These are phyloP conservation scores for Chaetophractus vellerosus DNA, from an alignment of 2,797 vertebrate genomes.

Conservation along the genomic window DNA sequence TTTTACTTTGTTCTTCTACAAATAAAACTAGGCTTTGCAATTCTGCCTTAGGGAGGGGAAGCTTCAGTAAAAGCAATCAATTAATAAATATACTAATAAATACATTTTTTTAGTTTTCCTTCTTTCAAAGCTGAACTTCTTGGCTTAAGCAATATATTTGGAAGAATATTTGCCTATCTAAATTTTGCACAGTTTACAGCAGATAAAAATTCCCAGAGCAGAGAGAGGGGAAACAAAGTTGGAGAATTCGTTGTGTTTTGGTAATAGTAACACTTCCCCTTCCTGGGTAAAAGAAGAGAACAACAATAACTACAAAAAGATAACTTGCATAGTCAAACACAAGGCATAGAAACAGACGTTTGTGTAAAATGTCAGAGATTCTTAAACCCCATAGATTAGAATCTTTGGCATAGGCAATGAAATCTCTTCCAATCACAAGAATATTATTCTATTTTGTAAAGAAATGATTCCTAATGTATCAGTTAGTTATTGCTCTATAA, in stretches of 20 bases:
- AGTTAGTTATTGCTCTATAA: background rate
- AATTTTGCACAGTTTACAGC: background rate
- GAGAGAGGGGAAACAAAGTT: background rate
- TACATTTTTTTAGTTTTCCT: background rate
- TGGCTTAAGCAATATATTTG: background rate
- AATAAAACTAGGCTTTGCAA: too few species aligned
- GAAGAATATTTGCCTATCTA: background rate
- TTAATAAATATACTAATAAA: background rate
- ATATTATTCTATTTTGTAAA: background rate
- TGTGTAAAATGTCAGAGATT: background rate
- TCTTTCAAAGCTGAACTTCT: conserved; percentile 39
- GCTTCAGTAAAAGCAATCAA: background rate
- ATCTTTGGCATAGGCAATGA: background rate
- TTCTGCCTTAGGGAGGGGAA: background rate
- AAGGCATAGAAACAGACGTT: background rate
- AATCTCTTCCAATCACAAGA: background rate
- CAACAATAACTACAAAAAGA: background rate
- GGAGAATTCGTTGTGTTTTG: background rate
- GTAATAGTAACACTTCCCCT: background rate
- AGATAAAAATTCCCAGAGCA: conserved; percentile 19
- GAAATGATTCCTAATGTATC: background rate
- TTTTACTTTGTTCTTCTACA: conserved; percentile 22
- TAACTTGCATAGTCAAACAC: background rate
- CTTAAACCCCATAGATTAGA: background rate
- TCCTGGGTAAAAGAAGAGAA: background rate